phyloP scores from a whole-genome alignment of 1,140 invertebrate genomes.

The Tetraneura akinire region DNA sequence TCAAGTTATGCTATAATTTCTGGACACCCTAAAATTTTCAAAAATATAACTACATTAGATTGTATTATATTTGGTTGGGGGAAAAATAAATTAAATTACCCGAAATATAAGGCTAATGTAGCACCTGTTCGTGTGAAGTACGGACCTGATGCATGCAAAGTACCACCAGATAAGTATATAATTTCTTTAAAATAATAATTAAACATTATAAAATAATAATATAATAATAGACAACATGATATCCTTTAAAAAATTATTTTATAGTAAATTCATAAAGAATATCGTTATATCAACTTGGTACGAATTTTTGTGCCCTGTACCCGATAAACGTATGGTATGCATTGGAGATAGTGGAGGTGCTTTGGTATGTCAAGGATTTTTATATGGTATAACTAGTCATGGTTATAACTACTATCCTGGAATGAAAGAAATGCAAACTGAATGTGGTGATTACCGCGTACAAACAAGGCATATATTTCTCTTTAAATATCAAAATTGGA shows the following conservation, averaged over 20 bases:
- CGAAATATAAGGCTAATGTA: neutral
- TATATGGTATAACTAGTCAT: slow-evolving; percentile 30
- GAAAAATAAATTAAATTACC: neutral
- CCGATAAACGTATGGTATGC: slow-evolving; percentile 9
- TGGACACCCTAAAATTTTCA: neutral
- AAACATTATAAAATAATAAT: neutral
- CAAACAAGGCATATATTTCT: slow-evolving; percentile 34
- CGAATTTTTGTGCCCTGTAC: slow-evolving; percentile 8
- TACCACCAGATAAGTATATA: slow-evolving; percentile 34
- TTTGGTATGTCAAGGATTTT: neutral
- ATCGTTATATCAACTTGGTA: neutral
- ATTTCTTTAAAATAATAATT: too few relatives aligned
- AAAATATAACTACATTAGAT: neutral
- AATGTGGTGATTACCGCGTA: slow-evolving; percentile 24
- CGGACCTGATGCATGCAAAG: slow-evolving; percentile 3
- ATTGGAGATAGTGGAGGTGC: slow-evolving; percentile 34
- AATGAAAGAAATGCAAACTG: neutral
- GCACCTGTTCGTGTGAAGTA: slow-evolving; percentile 20
- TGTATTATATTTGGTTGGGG: slow-evolving; percentile 29
- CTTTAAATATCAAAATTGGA: neutral
- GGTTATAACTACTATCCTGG: slow-evolving; percentile 30
- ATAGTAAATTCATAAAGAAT: neutral
- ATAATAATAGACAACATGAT: too few relatives aligned
- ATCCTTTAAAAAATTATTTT: too few relatives aligned
- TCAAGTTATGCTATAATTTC: slow-evolving; percentile 3